A percentile compares a stretch with the other conserved stretches of the same genome.
Conservation (phyloP, 1,140 invertebrate genomes). For the Cyclina sinensis region DNA sequence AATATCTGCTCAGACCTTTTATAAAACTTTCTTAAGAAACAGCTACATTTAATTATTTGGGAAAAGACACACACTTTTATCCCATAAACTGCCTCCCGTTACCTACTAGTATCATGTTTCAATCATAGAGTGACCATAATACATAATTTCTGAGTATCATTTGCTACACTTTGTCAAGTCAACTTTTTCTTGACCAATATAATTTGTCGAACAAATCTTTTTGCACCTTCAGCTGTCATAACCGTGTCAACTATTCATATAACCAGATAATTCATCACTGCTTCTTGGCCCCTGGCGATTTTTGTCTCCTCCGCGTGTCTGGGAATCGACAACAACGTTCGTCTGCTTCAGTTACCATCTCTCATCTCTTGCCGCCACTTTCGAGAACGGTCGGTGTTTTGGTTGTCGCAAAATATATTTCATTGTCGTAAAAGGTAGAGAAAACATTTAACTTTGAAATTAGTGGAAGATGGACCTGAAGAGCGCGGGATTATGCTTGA, state of each 20-base stretch:
- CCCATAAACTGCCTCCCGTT: too few species aligned
- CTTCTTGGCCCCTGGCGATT: neutral
- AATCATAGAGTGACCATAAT: too few species aligned
- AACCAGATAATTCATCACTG: neutral
- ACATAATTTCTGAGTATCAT: too few species aligned
- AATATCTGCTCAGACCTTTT: too few species aligned
- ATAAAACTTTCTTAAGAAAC: too few species aligned
- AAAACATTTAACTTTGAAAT: neutral
- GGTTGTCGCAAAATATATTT: neutral
- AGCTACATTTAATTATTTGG: too few species aligned
- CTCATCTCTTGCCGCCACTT: neutral
- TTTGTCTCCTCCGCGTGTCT: constrained; percentile 3
- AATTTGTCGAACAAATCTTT: neutral
- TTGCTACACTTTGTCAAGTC: too few species aligned
- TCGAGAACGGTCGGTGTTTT: neutral
- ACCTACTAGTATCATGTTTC: too few species aligned
- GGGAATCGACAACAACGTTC: neutral
- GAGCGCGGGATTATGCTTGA: neutral
- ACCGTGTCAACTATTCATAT: neutral
- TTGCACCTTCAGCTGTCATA: constrained; percentile 15
- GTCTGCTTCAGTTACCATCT: neutral
- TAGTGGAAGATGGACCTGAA: neutral
- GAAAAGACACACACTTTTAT: too few species aligned
- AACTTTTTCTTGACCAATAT: neutral
- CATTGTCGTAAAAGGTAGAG: neutral